Evolutionary conservation across 2,888 invertebrate species (phyloP).

Genomic region (Sabatieria punctata): DNA sequence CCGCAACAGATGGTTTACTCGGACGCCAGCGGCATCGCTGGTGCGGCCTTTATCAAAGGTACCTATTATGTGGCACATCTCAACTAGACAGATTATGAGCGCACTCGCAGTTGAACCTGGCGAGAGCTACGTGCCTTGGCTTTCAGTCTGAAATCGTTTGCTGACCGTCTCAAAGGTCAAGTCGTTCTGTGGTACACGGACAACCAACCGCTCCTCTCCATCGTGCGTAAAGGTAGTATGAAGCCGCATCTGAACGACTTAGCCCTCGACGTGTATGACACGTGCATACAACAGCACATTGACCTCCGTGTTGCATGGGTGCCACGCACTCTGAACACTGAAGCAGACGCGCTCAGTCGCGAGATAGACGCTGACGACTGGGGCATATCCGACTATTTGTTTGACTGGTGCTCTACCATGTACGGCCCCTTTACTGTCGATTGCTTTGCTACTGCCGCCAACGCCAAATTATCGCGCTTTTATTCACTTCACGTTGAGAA

Average conservation of each 20-base stretch:
- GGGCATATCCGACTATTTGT: not conserved
- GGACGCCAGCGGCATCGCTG: too few relatives aligned
- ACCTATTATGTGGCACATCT: not conserved
- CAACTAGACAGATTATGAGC: not conserved
- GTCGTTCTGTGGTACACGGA: not conserved
- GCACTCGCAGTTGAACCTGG: not conserved
- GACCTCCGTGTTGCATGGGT: not conserved
- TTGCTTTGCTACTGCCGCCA: not conserved
- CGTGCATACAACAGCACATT: not conserved
- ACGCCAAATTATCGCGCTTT: not conserved
- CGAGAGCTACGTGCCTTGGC: not conserved
- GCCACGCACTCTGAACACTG: not conserved
- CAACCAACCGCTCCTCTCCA: not conserved
- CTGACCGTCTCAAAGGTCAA: not conserved
- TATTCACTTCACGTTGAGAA: not conserved
- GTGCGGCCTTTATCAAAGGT: too few relatives aligned
- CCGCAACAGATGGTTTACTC: too few relatives aligned
- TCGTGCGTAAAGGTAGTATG: not conserved
- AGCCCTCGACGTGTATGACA: not conserved
- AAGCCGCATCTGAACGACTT: not conserved
- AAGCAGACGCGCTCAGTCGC: not conserved
- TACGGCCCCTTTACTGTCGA: not conserved
- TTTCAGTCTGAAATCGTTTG: not conserved
- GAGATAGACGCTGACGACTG: not conserved
- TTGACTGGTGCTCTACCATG: not conserved